Percentiles rank a stretch among this genome's conserved stretches.
phyloP scores from a whole-genome alignment of 2,888 invertebrate genomes.

The Agonopterix alstromeriana region DNA sequence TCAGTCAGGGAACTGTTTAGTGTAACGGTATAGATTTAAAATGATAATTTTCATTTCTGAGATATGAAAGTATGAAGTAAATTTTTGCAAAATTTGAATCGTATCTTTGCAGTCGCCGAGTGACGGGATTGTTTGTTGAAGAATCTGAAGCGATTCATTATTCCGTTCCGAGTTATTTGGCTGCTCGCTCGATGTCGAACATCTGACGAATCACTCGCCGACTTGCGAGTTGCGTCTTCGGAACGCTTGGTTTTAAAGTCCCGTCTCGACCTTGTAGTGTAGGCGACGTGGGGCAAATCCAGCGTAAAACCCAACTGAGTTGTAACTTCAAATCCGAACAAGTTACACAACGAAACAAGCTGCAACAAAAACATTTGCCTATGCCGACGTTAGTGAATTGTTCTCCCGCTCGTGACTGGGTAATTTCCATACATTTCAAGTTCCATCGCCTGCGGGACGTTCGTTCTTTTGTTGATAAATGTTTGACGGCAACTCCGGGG shows the following conservation, averaged over 20 bases:
- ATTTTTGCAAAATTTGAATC: slow-evolving; percentile 39
- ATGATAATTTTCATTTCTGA: too few relatives aligned
- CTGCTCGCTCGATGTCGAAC: slow-evolving; percentile 35
- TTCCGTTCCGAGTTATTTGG: slow-evolving; percentile 59
- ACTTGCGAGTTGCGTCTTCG: slow-evolving; percentile 27
- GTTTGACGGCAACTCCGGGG: slow-evolving; percentile 76
- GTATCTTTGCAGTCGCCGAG: slow-evolving; percentile 37
- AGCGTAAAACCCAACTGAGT: slow-evolving; percentile 28
- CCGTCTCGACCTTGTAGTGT: slow-evolving; percentile 15
- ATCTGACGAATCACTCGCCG: slow-evolving; percentile 47
- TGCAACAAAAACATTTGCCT: slow-evolving; percentile 75
- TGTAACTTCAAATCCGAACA: slow-evolving; percentile 56
- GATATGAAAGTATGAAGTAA: slow-evolving; percentile 7
- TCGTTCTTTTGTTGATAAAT: slow-evolving; percentile 78
- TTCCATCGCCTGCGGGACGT: slow-evolving; percentile 77
- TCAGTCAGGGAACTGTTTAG: too few relatives aligned
- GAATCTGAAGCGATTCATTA: slow-evolving; percentile 57
- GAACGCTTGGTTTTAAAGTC: slow-evolving; percentile 32
- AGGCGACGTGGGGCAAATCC: slow-evolving; percentile 13
- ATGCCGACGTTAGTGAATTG: slow-evolving; percentile 74
- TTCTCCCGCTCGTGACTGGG: slow-evolving; percentile 75
- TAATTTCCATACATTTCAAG: slow-evolving; percentile 78
- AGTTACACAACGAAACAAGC: slow-evolving; percentile 62
- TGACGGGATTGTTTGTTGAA: slow-evolving; percentile 50
- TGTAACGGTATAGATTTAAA: too few relatives aligned